A percentile compares a stretch with the other conserved stretches of the same genome.
These are phyloP conservation scores for Megaceryle torquata DNA, from an alignment of 2,113 vertebrate species.

Conservation along the genomic window DNA sequence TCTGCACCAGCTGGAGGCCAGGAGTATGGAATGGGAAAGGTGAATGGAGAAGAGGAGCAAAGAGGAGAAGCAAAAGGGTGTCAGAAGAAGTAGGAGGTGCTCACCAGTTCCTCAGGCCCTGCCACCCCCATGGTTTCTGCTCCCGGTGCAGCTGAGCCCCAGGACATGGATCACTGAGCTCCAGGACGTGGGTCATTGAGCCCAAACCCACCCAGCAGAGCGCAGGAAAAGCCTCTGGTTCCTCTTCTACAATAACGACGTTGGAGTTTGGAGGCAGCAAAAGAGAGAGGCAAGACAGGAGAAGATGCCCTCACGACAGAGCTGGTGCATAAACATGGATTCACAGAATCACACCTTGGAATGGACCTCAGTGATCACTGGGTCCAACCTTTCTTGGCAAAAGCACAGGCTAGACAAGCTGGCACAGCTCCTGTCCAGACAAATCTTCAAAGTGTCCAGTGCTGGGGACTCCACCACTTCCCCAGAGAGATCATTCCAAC, in stretches of 20 bases:
- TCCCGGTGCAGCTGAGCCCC: not conserved
- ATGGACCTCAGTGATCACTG: not conserved
- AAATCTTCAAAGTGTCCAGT: not conserved
- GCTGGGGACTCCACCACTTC: not conserved
- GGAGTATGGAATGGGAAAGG: not conserved
- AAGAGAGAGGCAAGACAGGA: rapidly evolving
- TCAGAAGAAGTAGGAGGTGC: not conserved
- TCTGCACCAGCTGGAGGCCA: not conserved
- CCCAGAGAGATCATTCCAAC: not conserved
- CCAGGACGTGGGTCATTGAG: not conserved
- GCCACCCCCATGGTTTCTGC: not conserved
- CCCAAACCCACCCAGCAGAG: not conserved
- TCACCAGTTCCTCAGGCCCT: rapidly evolving
- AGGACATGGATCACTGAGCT: not conserved
- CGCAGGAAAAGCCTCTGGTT: rapidly evolving
- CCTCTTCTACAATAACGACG: rapidly evolving
- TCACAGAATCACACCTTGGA: not conserved
- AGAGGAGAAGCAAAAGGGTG: not conserved
- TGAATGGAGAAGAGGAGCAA: not conserved
- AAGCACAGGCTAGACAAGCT: not conserved
- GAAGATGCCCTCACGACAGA: not conserved
- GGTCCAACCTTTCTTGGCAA: not conserved
- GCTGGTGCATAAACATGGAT: not conserved
- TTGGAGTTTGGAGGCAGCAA: rapidly evolving
- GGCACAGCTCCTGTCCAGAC: not conserved